Evolutionary conservation across 2,888 invertebrate genomes (phyloP), one percentile per base, ranked within the genome.

Genomic region (Philhelius pedissequus): DNA sequence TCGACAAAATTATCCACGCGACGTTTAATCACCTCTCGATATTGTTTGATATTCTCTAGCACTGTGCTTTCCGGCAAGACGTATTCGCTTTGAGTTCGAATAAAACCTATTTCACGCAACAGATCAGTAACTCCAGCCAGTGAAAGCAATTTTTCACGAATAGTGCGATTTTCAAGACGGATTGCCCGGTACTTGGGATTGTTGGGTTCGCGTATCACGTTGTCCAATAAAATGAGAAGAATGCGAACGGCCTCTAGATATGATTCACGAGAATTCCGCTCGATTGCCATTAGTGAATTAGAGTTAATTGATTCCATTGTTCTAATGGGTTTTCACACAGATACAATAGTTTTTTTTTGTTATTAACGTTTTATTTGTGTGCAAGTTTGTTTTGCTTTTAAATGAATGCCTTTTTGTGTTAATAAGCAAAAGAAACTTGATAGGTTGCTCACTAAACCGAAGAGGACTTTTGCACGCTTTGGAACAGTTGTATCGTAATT

Each of bases 171-270:
- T 75, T 90, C 91, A 8, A 89, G 73, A 4, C 90, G 89, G 69
- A 92, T 90, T 8, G 88, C 89, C 3, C 92, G 90, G 87, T 88
- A 92, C 87, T 91, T 92, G 0, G 83, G 71, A 79, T 91, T 91
- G 2, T 87, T 87, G 4, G 92, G 92, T 73, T 91, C 90, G 13
- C 87, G 89, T 13, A 92, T 88, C 43, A 92, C 88, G 87, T 92
- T 92, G 62, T 91, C 90, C 30, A 92, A 84, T 20, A 92, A 86
- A 48, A 90, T 87, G 9, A 92, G 82, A 32, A 92, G 84, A 78
- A 92, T 89, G 50, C 90, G 90, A n/a, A 89, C 89, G 8, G 90
- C 91, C 62, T 90, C 90, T 11, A 90, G 86, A 86, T 91, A 92
- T 5, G 88, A 86, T 75, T 89, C 88, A 84, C 87, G 88, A 35